Evolutionary conservation across 2,888 invertebrate species (phyloP).

Genomic region (Hoplodrina blanda): DNA sequence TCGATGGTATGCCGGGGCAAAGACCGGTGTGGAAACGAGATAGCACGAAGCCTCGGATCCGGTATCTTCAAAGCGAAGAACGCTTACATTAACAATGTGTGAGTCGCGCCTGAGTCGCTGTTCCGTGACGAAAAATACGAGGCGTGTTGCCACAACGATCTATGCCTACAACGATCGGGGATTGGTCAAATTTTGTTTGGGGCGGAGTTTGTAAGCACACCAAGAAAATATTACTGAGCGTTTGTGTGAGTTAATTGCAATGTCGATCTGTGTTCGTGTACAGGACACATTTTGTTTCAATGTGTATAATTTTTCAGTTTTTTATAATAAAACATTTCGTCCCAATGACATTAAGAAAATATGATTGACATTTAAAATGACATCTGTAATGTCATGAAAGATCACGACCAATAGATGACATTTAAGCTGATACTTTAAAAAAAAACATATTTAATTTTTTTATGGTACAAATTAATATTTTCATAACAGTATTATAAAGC

Average conservation of each 20-base stretch:
- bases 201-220: conserved; percentile 88
- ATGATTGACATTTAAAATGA: conserved; percentile 5
- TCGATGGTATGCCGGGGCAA: conserved; percentile 51
- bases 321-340: conserved; percentile 28
- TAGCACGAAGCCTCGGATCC: conserved; percentile 82
- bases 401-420: background rate
- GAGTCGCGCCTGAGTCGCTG: conserved; percentile 90
- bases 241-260: conserved; percentile 89
- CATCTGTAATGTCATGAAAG: background rate
- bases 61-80: conserved; percentile 87
- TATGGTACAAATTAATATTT: background rate
- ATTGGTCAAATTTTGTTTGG: conserved; percentile 87
- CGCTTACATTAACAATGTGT: conserved; percentile 89
- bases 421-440: background rate
- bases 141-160: conserved; percentile 89
- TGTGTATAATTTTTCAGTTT: conserved; percentile 80
- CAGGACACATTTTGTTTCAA: conserved; percentile 79
- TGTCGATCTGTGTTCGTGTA: conserved; percentile 84
- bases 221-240: conserved; percentile 74
- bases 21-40: conserved; percentile 81
- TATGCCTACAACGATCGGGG: conserved; percentile 81
- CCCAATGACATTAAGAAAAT: conserved; percentile 23
- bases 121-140: conserved; percentile 89
- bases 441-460: background rate
- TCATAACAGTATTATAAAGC: background rate